Percentiles rank a stretch among this genome's conserved stretches.
phyloP scores from a whole-genome alignment of 2,888 invertebrate species.

The Acanthoscelides obtectus region DNA sequence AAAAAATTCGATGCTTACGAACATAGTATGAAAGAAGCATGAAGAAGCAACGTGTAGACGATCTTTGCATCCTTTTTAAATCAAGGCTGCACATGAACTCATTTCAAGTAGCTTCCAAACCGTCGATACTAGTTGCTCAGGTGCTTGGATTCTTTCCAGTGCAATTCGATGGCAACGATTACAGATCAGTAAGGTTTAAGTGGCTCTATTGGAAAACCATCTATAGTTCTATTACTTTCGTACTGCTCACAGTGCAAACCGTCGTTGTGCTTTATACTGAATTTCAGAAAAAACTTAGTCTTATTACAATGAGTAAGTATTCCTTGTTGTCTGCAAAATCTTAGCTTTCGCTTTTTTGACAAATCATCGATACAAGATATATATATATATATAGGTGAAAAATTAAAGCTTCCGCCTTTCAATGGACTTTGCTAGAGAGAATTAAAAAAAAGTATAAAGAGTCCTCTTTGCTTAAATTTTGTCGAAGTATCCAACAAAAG shows the following conservation, averaged over 20 bases:
- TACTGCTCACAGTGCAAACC: background rate
- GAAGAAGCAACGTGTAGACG: background rate
- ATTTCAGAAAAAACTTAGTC: background rate
- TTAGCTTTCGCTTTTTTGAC: no score
- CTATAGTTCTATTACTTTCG: background rate
- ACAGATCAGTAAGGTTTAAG: background rate
- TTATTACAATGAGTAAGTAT: background rate
- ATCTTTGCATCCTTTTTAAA: background rate
- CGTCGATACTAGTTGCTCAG: background rate
- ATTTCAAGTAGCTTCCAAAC: conserved; percentile 1
- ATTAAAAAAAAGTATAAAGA: no score
- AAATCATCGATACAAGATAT: no score
- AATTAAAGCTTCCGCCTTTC: no score
- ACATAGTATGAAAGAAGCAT: background rate
- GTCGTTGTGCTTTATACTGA: background rate
- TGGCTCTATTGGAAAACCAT: conserved; percentile 1
- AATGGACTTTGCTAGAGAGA: no score
- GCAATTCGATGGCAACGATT: background rate
- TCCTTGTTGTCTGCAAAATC: no score
- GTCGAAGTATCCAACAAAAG: no score
- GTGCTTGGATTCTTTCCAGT: background rate
- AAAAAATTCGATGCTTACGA: no score
- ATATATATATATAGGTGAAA: no score
- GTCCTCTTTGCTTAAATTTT: no score
- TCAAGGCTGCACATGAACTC: background rate